Conservation (phyloP, 1,140 invertebrate species). For the Caenorhabditis remanei region DNA sequence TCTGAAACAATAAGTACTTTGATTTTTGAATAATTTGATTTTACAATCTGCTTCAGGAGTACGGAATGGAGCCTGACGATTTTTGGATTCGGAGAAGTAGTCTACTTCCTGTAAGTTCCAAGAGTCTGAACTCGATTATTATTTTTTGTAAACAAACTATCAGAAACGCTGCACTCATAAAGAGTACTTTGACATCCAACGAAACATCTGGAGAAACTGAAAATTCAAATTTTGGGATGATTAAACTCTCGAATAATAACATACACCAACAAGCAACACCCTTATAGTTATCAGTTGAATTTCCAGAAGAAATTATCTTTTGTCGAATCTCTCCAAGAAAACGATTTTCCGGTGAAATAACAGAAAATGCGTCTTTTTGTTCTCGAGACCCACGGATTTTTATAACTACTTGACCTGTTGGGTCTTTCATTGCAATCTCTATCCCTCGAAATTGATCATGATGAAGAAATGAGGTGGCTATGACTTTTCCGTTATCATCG, state of each 20-base stretch:
- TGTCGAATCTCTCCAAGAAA: conserved; percentile 36
- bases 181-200: conserved; percentile 13
- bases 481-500: conserved; percentile 28
- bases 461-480: conserved; percentile 26
- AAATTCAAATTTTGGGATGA: neutral
- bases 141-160: neutral
- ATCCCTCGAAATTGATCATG: conserved; percentile 54
- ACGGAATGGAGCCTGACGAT: conserved; percentile 14
- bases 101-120: conserved; percentile 15
- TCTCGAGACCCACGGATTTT: conserved; percentile 4
- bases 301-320: conserved; percentile 41
- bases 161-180: conserved; percentile 25
- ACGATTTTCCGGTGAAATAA: conserved; percentile 6
- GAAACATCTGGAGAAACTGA: neutral
- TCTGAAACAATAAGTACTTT: neutral
- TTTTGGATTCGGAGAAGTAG: conserved; percentile 16
- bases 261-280: conserved; percentile 37
- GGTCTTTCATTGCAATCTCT: conserved; percentile 6
- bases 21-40: neutral
- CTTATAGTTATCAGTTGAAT: conserved; percentile 6
- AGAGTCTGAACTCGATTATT: neutral
- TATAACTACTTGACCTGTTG: neutral
- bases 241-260: neutral
- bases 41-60: conserved; percentile 40
- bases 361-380: neutral